Evolutionary conservation across 2,797 vertebrate species (phyloP), one percentile per base, ranked within the genome.

Genomic region (Tragelaphus eurycerus): DNA sequence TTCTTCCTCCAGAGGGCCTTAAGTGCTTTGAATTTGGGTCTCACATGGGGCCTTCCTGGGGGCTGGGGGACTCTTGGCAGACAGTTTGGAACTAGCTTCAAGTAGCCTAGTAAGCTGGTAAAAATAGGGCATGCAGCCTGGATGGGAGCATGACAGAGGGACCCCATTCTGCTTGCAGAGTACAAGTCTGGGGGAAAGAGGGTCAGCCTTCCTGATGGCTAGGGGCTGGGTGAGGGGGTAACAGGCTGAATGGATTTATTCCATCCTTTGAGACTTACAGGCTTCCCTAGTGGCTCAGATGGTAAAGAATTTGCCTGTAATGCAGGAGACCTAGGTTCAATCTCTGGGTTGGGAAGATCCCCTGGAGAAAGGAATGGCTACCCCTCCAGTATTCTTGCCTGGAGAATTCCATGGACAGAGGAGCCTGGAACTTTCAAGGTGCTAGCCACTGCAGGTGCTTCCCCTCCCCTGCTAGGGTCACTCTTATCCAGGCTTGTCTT

Each of bases 21-120:
- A 60, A 67, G 31, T 29, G 81, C 84, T 93, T 57, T 84, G 79
- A 88, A 59, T 60, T 38, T 59, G 29, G 29, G n/a, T 60, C 71
- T 92, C 76, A n/a, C 17, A 3, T 8, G 13, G 46, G 12, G 1
- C 13, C n/a, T 90, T 21, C n/a, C 21, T 67, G 29, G 15, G 46
- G 21, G 7, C 10, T 82, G 15, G 16, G 31, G 8, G 21, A 15
- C 48, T 67, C 3, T 2, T 8, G n/a, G 59, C 34, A 83, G 48
- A 43, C 7, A 48, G 62, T 54, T 54, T 60, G 50, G 50, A 76
- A 67, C 8, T 29, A 52, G 71, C 50, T 83, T 52, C 19, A 48
- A 59, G 50, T 3, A 67, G 34, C 34, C 52, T 9, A 7, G 48
- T 15, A 46, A 89, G 43, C 21, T 31, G 57, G n/a, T 74, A 46